Evolutionary conservation across 2,797 vertebrate species (phyloP).

Genomic region (Huso huso): DNA sequence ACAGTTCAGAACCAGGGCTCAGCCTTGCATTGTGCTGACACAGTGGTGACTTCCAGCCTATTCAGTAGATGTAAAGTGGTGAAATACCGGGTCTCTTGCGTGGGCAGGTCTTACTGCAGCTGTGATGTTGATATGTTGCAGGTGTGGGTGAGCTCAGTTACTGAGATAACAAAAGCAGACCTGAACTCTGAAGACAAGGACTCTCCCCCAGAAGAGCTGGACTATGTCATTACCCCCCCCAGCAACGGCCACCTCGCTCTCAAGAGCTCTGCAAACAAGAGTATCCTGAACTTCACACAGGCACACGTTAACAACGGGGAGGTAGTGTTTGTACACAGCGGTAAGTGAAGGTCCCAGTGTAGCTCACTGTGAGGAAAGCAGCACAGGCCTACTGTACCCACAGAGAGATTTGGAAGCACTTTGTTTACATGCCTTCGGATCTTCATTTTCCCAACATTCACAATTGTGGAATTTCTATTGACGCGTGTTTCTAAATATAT

Average conservation of each 20-base stretch:
- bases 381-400: too few relatives aligned
- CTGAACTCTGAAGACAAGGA: constrained; percentile 71
- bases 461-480: too few relatives aligned
- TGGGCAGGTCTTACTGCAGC: constrained; percentile 12
- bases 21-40: too few relatives aligned
- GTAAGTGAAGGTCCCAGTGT: constrained; percentile 41
- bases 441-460: too few relatives aligned
- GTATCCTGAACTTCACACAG: constrained; percentile 81
- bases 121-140: constrained; percentile 31
- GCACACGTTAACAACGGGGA: constrained; percentile 68
- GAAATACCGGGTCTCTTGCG: background rate
- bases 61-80: background rate
- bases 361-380: too few relatives aligned
- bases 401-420: too few relatives aligned
- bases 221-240: constrained; percentile 70
- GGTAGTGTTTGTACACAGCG: constrained; percentile 76
- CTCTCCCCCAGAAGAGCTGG: constrained; percentile 56
- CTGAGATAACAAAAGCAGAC: constrained; percentile 66
- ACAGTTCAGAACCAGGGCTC: too few relatives aligned
- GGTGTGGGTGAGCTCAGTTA: constrained; percentile 81
- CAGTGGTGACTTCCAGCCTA: background rate
- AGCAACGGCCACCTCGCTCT: constrained; percentile 78
- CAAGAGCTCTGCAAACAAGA: constrained; percentile 63
- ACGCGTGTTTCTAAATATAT: too few relatives aligned
- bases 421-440: too few relatives aligned